Evolutionary conservation across 2,888 invertebrate genomes (phyloP), one percentile per base, ranked within the genome.

Genomic region (Cryptocheilus praepositus): DNA sequence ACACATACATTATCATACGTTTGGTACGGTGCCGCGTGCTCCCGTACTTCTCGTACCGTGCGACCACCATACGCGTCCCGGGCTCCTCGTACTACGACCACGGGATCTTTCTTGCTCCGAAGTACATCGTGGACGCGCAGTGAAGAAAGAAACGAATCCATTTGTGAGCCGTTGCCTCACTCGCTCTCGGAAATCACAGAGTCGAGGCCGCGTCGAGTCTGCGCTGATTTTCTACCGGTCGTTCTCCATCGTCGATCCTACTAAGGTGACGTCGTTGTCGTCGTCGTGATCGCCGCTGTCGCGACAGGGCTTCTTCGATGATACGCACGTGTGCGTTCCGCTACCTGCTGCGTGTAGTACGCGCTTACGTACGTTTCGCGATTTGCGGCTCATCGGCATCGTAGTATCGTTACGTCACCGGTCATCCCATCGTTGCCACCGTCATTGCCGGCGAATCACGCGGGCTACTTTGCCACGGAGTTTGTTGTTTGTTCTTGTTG

Each of bases 261-360:
- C 16, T 13, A 15, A 57, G 44, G 56, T 57, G 43, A 36, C 55
- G 36, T 36, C 55, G 55, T 36, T 22, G 16, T 28, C 18, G 25
- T 54, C 36, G 36, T 55, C 8, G 8, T 56, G 19, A 36, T 43
- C 43, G 43, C 60, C 57, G 55, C 44, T 64, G 45, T 49, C 53
- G n/a, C n/a, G 61, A 19, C 71, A 67, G 70, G 60, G 63, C 54
- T 65, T 67, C 70, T 71, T 73, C 69, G 75, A 79, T 79, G 79
- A 75, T 74, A 79, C 73, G 75, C 79, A 79, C 79, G 78, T 78
- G 78, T 74, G 76, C 77, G 75, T 71, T 62, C 69, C 67, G 65
- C 69, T 71, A 69, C 73, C 45, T 70, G 72, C 73, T 69, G 60
- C 71, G 70, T 73, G 69, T 75, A 67, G 18, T 55, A 55, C 76